phyloP scores from a whole-genome alignment of 2,113 vertebrate genomes.

The Oreochromis niloticus region DNA sequence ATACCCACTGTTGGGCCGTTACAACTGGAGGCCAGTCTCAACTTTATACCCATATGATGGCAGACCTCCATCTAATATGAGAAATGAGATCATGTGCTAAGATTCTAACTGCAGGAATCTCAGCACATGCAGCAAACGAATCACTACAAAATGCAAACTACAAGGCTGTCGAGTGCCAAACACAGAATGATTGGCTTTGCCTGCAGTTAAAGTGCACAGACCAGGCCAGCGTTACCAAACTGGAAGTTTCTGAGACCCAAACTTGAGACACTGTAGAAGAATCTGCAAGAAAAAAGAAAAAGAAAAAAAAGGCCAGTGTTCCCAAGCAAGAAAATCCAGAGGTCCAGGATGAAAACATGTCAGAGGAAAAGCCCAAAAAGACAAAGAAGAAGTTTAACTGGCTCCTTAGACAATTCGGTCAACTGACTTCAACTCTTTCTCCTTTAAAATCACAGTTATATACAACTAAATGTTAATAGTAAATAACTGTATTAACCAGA shows the following conservation, averaged over 20 bases:
- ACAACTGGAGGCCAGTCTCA: neutral
- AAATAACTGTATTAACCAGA: neutral
- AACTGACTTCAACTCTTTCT: neutral
- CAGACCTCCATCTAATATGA: neutral
- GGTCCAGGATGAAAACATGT: neutral
- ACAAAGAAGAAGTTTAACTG: neutral
- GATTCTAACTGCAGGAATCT: neutral
- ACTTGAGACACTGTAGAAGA: neutral
- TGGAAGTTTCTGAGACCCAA: neutral
- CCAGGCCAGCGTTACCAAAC: neutral
- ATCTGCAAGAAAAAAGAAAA: neutral
- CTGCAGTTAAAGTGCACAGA: neutral
- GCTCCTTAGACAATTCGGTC: neutral
- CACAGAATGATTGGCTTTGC: neutral
- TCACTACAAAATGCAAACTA: neutral
- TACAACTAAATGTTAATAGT: neutral
- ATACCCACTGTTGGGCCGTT: neutral
- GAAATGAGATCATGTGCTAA: accelerated
- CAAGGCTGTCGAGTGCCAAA: neutral
- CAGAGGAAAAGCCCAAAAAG: neutral
- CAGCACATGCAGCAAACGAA: neutral
- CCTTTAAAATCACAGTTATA: neutral
- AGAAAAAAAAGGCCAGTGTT: accelerated
- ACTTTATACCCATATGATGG: neutral
- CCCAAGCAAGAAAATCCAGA: neutral